Percentiles rank a stretch among this genome's conserved stretches.
Evolutionary conservation across 2,888 invertebrate species (phyloP).

Genomic region (Microplitis manilae): DNA sequence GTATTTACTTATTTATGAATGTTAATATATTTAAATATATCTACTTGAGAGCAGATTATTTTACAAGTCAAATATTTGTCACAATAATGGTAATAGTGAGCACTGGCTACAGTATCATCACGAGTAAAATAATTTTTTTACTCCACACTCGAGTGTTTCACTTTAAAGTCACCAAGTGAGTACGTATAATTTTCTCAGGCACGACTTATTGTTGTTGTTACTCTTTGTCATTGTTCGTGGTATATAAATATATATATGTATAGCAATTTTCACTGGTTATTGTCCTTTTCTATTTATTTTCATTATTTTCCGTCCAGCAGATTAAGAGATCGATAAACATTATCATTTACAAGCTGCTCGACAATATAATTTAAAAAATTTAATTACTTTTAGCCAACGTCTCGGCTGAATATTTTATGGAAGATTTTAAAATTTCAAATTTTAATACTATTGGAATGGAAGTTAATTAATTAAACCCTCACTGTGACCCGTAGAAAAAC

Average conservation of each 20-base stretch:
- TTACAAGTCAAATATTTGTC: background rate
- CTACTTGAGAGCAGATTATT: background rate
- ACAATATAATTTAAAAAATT: too few species aligned
- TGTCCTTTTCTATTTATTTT: background rate
- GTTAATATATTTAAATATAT: background rate
- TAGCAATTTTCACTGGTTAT: background rate
- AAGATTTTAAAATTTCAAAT: too few species aligned
- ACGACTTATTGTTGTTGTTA: background rate
- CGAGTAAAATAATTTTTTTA: background rate
- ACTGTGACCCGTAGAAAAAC: too few species aligned
- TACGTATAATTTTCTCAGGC: background rate
- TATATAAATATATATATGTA: too few species aligned
- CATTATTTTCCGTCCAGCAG: too few species aligned
- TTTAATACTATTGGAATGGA: too few species aligned
- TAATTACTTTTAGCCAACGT: too few species aligned
- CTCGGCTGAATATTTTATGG: too few species aligned
- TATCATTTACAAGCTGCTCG: too few species aligned
- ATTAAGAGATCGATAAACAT: too few species aligned
- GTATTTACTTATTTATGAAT: slow-evolving; percentile 43
- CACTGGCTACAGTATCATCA: background rate
- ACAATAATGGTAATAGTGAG: background rate
- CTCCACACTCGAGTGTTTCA: slow-evolving; percentile 11
- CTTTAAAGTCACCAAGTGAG: slow-evolving; percentile 7
- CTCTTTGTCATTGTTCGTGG: background rate
- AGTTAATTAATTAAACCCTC: too few species aligned